Evolutionary conservation across 2,797 vertebrate species (phyloP), one percentile per base, ranked within the genome.

Genomic region (Phataginus tricuspis): DNA sequence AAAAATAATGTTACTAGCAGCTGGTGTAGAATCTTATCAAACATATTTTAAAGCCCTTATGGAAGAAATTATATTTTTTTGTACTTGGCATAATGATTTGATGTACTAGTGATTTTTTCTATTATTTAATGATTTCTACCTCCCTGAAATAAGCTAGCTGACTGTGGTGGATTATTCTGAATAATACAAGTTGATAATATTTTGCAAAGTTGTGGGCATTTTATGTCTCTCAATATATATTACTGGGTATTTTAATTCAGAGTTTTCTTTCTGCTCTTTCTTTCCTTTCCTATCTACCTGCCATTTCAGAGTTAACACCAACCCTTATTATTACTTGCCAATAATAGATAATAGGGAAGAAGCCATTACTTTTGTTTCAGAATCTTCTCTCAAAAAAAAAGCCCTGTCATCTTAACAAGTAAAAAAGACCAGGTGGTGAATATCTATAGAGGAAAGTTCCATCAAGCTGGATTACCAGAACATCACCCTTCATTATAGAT

Each of bases 301-400:
- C 23, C 51, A 85, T 39, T 79, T 91, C 29, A 63, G 51, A 61
- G 18, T 90, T 71, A 61, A 51, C 64, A 63, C 19, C 45, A 71
- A 79, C 6, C 23, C 29, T 91, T 80, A 39, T 82, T 66, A 79
- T 29, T 61, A 37, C 1, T 53, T 21, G 55, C 15, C 59, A 39
- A 39, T n/a, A 75, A 74, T 4, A 95, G 59, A 64, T 71, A 64
- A 69, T 18, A 71, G n/a, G 53, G 23, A 94, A 18, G 77, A 55
- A 92, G 75, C 21, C 42, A 90, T 77, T 49, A 86, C 19, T 61
- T 91, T 21, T 63, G 45, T 12, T 51, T 95, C 45, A 57, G 31
- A 95, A 14, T 88, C 51, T 68, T 85, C 29, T 86, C 59, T 93
- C 63, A 68, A 79, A 90, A 84, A 94, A 95, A 78, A 42, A 91